These are phyloP conservation scores for Melozone crissalis DNA, from an alignment of 2,113 vertebrate species.

Conservation along the genomic window DNA sequence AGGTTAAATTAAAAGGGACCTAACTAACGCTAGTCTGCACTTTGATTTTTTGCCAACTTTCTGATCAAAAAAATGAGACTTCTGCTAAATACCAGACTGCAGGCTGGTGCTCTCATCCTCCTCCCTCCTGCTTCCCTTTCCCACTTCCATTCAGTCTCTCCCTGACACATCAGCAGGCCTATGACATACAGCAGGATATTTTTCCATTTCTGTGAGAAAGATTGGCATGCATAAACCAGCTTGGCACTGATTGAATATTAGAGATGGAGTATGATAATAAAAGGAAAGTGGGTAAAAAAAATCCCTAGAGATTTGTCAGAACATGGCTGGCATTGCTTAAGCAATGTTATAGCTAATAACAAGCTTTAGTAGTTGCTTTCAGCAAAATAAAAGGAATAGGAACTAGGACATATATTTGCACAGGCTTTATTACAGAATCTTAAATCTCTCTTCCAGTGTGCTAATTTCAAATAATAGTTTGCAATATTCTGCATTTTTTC, in stretches of 20 bases:
- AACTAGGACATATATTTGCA: neutral
- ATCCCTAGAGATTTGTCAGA: constrained; percentile 15
- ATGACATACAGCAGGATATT: neutral
- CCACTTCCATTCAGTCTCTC: neutral
- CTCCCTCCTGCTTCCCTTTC: neutral
- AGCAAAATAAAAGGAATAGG: constrained; percentile 9
- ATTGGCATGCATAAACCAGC: neutral
- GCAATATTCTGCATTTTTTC: neutral
- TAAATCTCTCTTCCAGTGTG: neutral
- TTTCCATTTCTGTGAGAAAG: constrained; percentile 12
- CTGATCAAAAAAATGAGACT: neutral
- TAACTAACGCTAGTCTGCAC: neutral
- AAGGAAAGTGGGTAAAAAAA: constrained; percentile 18
- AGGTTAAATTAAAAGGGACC: constrained; percentile 1
- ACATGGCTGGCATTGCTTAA: neutral
- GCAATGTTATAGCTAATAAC: neutral
- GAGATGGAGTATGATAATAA: constrained; percentile 18
- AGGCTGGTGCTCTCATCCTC: neutral
- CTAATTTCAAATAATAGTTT: neutral
- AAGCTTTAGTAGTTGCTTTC: constrained; percentile 30
- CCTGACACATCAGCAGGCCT: neutral
- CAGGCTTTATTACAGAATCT: neutral
- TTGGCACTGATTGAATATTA: constrained; percentile 30
- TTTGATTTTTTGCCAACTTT: constrained; percentile 19
- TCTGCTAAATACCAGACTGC: neutral